Conservation (phyloP, 2,888 invertebrate species). For the Danaus chrysippus region DNA sequence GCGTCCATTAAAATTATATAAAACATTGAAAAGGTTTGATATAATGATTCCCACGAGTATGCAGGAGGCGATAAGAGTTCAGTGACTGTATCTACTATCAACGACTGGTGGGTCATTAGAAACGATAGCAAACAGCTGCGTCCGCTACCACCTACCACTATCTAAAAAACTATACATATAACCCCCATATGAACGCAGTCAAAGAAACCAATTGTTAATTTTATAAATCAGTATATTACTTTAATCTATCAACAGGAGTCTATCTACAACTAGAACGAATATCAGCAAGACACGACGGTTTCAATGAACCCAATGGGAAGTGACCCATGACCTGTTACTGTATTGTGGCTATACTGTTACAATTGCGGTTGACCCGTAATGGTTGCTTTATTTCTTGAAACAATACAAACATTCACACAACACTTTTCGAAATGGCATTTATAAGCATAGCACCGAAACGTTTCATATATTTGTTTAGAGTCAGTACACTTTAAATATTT, state of each 20-base stretch:
- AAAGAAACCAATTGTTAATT: neutral
- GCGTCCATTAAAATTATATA: neutral
- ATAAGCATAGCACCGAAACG: neutral
- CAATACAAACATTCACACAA: neutral
- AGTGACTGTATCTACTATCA: conserved; percentile 1
- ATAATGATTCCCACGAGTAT: conserved; percentile 1
- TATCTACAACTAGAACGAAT: neutral
- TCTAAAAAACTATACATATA: neutral
- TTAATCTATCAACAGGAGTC: neutral
- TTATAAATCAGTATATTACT: neutral
- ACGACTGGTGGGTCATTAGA: neutral
- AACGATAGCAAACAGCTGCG: neutral
- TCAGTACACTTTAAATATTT: neutral
- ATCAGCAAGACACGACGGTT: neutral
- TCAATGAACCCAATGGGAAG: conserved; percentile 4
- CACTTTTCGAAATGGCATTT: neutral
- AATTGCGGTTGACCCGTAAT: neutral
- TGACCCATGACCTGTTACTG: conserved; percentile 2
- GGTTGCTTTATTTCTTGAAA: neutral
- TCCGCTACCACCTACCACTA: conserved; percentile 1
- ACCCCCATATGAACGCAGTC: neutral
- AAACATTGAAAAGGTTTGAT: neutral
- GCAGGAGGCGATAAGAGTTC: neutral
- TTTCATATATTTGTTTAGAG: neutral
- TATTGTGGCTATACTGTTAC: conserved; percentile 4